A percentile compares a stretch with the other conserved stretches of the same genome.
Evolutionary conservation across 2,888 invertebrate genomes (phyloP).

Genomic region (Dryobota labecula): DNA sequence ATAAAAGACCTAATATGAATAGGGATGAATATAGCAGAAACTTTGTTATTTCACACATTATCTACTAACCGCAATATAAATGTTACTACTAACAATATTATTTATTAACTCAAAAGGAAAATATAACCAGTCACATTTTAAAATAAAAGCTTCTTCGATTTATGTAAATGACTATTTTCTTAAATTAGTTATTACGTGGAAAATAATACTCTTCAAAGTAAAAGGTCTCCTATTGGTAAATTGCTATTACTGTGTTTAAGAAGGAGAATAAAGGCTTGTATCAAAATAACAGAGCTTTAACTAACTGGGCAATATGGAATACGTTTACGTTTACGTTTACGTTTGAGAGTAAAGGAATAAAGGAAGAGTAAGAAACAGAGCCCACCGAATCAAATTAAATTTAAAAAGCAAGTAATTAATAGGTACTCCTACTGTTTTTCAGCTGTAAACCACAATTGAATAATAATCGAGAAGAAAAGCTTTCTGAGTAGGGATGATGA

Average conservation of each 20-base stretch:
- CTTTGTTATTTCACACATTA: background rate
- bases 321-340: no score
- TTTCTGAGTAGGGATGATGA: no score
- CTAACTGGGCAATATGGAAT: background rate
- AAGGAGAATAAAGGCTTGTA: background rate
- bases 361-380: background rate
- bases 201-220: background rate
- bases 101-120: slow-evolving; percentile 11
- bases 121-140: background rate
- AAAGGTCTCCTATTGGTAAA: no score
- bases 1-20: background rate
- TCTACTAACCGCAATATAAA: slow-evolving; percentile 33
- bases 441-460: no score
- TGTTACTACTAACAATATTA: background rate
- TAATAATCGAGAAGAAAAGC: no score
- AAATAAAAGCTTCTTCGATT: background rate
- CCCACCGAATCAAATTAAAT: background rate
- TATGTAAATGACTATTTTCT: background rate
- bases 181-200: background rate
- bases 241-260: background rate
- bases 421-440: slow-evolving; percentile 2
- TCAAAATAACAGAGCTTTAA: background rate
- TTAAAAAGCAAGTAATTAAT: background rate
- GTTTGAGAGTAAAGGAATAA: background rate
- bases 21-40: background rate